Conservation (phyloP, 2,797 vertebrate genomes). For the Aphelocoma californica region DNA sequence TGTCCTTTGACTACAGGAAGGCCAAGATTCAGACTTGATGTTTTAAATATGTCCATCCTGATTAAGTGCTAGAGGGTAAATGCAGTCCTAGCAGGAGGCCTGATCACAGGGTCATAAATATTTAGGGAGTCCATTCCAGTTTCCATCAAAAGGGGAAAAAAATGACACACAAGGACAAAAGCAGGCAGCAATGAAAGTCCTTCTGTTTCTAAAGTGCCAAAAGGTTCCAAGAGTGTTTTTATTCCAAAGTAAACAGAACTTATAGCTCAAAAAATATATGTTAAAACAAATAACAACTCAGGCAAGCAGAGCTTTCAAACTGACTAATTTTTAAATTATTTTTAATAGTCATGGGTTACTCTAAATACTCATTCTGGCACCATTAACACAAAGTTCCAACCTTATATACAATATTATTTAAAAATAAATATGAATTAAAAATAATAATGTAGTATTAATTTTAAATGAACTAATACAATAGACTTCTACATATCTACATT, state of each 20-base stretch:
- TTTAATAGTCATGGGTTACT: not conserved
- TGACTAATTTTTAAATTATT: not conserved
- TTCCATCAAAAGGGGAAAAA: not conserved
- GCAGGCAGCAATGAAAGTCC: not conserved
- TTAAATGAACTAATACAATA: not conserved
- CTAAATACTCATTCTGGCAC: not conserved
- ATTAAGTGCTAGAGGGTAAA: not conserved
- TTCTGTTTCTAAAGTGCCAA: not conserved
- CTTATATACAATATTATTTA: not conserved
- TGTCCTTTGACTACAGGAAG: not conserved
- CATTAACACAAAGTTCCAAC: not conserved
- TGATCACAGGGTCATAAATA: not conserved
- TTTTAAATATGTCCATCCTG: slow-evolving; percentile 3
- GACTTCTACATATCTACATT: not conserved
- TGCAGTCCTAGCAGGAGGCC: not conserved
- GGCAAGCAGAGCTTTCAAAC: not conserved
- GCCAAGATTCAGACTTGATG: not conserved
- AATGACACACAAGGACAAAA: not conserved
- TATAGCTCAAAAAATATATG: not conserved
- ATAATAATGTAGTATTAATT: not conserved
- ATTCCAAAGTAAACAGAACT: fast-evolving
- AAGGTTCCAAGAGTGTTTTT: not conserved
- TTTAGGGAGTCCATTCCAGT: not conserved
- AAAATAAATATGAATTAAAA: not conserved
- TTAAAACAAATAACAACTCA: not conserved